Conservation (phyloP, 2,797 vertebrate species). For the Synanceia verrucosa region DNA sequence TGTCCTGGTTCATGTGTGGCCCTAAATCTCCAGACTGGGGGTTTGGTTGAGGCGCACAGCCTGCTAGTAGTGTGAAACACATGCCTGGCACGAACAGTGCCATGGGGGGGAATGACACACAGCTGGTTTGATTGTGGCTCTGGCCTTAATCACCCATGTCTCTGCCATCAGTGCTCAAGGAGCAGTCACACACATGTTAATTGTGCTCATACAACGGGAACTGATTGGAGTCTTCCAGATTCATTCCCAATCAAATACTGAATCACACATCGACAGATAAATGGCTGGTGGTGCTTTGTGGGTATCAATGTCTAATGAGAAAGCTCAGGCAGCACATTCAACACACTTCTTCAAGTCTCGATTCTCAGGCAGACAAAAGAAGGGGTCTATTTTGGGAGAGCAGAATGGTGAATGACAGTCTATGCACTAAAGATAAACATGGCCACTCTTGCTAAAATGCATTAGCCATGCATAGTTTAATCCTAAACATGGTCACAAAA, state of each 20-base stretch:
- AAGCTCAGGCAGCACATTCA: constrained; percentile 36
- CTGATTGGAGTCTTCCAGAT: constrained; percentile 75
- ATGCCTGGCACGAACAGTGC: constrained; percentile 64
- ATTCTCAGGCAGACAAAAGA: constrained; percentile 43
- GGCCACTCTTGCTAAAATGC: constrained; percentile 44
- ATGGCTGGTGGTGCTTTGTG: constrained; percentile 50
- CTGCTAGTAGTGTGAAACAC: constrained; percentile 65
- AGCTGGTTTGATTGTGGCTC: constrained; percentile 79
- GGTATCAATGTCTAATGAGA: constrained; percentile 54
- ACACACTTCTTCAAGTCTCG: constrained; percentile 32
- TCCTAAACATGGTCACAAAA: constrained; percentile 42
- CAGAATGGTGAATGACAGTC: constrained; percentile 26
- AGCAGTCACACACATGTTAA: constrained; percentile 73
- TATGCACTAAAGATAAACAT: constrained; percentile 48
- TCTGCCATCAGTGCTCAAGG: constrained; percentile 78
- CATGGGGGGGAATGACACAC: constrained; percentile 64
- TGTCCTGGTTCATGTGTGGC: constrained; percentile 74
- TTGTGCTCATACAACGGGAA: constrained; percentile 72
- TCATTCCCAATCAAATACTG: constrained; percentile 63
- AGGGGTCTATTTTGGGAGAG: constrained; percentile 45
- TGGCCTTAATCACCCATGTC: constrained; percentile 68
- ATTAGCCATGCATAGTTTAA: constrained; percentile 61
- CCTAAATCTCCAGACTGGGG: constrained; percentile 58
- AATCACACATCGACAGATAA: constrained; percentile 63
- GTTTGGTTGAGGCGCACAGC: constrained; percentile 52